phyloP scores from a whole-genome alignment of 2,797 vertebrate genomes.

The Emys orbicularis region DNA sequence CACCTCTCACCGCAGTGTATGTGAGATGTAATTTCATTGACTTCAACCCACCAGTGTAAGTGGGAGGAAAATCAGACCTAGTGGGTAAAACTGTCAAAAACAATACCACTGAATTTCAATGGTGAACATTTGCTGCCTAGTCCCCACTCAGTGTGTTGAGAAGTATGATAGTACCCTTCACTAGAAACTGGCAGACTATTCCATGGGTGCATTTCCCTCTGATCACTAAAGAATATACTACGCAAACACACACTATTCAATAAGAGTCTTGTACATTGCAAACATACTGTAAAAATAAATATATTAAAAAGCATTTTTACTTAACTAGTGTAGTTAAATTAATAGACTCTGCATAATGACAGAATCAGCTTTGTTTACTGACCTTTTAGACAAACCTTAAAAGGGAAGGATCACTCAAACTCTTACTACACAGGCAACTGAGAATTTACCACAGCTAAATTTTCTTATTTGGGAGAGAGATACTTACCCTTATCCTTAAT shows the following conservation, averaged over 20 bases:
- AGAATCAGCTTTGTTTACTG: not conserved
- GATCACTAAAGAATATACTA: not conserved
- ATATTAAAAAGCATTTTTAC: not conserved
- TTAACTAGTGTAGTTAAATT: not conserved
- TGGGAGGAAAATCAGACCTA: not conserved
- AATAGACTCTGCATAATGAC: not conserved
- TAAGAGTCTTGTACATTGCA: not conserved
- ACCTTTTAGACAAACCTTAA: not conserved
- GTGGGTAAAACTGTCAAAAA: not conserved
- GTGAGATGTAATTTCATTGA: not conserved
- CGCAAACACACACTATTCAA: not conserved
- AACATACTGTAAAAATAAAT: not conserved
- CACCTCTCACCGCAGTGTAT: not conserved
- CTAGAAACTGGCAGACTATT: not conserved
- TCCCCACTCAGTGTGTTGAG: not conserved
- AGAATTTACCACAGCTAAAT: not conserved
- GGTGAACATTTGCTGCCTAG: not conserved
- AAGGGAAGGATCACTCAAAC: not conserved
- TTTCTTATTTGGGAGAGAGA: not conserved
- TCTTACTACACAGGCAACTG: not conserved
- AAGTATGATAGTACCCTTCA: not conserved
- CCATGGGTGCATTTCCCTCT: not conserved
- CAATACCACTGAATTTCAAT: not conserved
- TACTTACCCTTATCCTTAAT: constrained; percentile 14
- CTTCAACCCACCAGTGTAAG: not conserved